These are phyloP conservation scores for Papilio demoleus DNA, from an alignment of 2,888 invertebrate species.

Conservation along the genomic window DNA sequence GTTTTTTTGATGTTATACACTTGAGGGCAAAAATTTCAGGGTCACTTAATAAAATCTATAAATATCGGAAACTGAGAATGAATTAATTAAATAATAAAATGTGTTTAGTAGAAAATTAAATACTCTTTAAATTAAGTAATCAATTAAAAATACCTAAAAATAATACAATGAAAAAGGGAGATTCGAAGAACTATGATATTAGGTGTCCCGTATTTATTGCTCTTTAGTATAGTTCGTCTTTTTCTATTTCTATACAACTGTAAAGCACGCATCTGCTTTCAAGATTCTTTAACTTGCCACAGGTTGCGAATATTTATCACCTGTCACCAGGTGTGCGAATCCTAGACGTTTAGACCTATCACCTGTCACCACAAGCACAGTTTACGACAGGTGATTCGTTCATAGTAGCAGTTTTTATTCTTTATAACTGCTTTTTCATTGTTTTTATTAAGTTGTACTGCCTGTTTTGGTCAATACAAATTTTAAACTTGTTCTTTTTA, in stretches of 20 bases:
- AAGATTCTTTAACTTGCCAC: constrained; percentile 4
- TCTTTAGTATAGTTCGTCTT: too few species aligned
- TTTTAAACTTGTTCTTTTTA: not conserved
- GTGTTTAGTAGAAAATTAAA: too few species aligned
- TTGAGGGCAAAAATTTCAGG: too few species aligned
- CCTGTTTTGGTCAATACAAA: not conserved
- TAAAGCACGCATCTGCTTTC: not conserved
- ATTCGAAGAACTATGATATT: too few species aligned
- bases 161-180: too few species aligned
- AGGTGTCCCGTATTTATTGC: too few species aligned
- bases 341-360: constrained; percentile 21
- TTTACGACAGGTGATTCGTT: constrained; percentile 6
- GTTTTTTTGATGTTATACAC: too few species aligned
- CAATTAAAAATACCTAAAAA: too few species aligned
- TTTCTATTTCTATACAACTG: not conserved
- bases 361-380: constrained; percentile 17
- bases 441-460: not conserved
- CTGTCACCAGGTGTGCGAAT: constrained; percentile 14
- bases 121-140: too few species aligned
- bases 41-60: too few species aligned
- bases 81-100: too few species aligned
- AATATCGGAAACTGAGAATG: too few species aligned
- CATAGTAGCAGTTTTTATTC: not conserved
- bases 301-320: not conserved
- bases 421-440: not conserved